Evolutionary conservation across 2,113 vertebrate species (phyloP), one percentile per base, ranked within the genome.

Genomic region (Stercorarius parasiticus): DNA sequence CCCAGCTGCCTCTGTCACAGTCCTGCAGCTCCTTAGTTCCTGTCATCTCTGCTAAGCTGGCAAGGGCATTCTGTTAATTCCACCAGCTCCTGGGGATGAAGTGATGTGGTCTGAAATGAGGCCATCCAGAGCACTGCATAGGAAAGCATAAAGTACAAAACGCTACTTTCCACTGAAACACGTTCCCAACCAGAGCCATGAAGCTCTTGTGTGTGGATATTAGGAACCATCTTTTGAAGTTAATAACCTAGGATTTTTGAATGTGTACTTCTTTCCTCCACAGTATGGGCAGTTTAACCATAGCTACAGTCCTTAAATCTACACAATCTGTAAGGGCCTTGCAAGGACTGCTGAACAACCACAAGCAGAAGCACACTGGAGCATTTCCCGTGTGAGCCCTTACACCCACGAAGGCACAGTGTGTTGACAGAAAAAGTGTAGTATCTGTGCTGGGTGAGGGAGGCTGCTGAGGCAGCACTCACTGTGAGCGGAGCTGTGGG

Each of bases 271-370:
- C 40, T 30, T 56, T 61, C 17, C 20, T 67, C 52, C 36, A 2
- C 30, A 2, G 0, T 5, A 22, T 7, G 25, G 23, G 42, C 77
- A 53, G 20, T 47, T 50, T n/a, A 36, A 25, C 19, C 13, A 5
- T 4, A 65, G 66, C 34, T 80, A 30, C 36, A 18, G 13, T 6
- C 47, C 9, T 0, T 22, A 83, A 52, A 6, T 6, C 50, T 25
- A 22, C n/a, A 2, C 20, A 30, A 1, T 6, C 32, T 34, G 5
- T 34, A 45, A 22, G 53, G 53, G 50, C 43, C 11, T 38, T 13
- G n/a, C 78, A 50, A 56, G 52, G 27, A 26, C 34, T 27, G 17
- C n/a, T 49, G 52, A 78, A 64, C 23, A 67, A 16, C 40, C 16
- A 15, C 38, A 34, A 14, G 49, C 62, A 83, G 61, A 53, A 6